Conservation (phyloP, 1,140 invertebrate species). For the Drosophila nannoptera region DNA sequence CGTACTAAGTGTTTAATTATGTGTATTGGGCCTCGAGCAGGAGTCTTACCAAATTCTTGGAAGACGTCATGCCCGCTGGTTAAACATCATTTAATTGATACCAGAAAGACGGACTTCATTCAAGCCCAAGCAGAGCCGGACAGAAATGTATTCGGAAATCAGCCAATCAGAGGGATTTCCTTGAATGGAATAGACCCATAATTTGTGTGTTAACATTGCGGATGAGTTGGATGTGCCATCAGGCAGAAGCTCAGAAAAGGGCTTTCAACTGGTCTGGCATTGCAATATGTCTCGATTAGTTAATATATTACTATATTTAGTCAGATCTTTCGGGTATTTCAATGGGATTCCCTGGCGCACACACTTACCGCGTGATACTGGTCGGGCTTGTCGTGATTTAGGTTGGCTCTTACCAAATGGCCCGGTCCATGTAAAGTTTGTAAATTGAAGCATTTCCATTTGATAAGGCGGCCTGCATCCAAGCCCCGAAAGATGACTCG, state of each 20-base stretch:
- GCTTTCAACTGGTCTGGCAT: too few relatives aligned
- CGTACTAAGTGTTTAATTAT: constrained; percentile 65
- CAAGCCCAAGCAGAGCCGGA: too few relatives aligned
- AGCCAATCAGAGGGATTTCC: too few relatives aligned
- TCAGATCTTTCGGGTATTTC: background rate
- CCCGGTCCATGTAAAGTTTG: constrained; percentile 16
- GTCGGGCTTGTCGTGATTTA: constrained; percentile 5
- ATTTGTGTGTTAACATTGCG: too few relatives aligned
- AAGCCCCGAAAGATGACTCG: constrained; percentile 41
- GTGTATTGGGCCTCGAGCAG: constrained; percentile 25
- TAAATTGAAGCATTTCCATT: constrained; percentile 55
- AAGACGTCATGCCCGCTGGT: background rate
- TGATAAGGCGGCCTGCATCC: constrained; percentile 39
- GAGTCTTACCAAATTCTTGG: constrained; percentile 1
- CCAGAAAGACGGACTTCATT: background rate
- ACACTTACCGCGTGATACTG: background rate
- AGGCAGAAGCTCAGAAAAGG: too few relatives aligned
- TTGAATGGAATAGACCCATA: too few relatives aligned
- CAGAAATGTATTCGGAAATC: too few relatives aligned
- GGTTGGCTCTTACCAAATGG: constrained; percentile 16
- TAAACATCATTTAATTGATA: constrained; percentile 7
- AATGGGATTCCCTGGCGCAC: too few relatives aligned
- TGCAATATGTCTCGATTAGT: too few relatives aligned
- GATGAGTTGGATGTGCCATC: too few relatives aligned
- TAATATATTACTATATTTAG: background rate